Conservation (phyloP, 2,113 vertebrate species). For the Dunckerocampus dactyliophorus region DNA sequence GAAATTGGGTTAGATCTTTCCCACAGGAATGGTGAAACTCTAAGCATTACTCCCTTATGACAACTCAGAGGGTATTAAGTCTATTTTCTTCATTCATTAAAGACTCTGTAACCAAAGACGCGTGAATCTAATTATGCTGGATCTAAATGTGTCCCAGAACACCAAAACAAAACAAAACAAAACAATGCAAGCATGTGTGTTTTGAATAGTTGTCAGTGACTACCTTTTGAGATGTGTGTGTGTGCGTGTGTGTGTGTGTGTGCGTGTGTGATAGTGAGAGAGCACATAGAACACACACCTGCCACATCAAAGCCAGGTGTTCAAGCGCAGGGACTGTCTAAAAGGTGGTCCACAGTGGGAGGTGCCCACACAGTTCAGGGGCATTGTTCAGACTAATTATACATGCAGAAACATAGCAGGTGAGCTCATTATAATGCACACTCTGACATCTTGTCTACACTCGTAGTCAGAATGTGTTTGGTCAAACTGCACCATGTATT, state of each 20-base stretch:
- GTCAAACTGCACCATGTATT: neutral
- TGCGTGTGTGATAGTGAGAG: slow-evolving; percentile 8
- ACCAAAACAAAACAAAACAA: slow-evolving; percentile 44
- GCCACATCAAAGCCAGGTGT: slow-evolving; percentile 67
- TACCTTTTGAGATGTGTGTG: slow-evolving; percentile 4
- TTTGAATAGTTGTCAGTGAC: slow-evolving; percentile 1
- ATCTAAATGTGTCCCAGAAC: slow-evolving; percentile 48
- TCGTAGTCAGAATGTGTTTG: slow-evolving; percentile 29
- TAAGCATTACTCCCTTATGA: slow-evolving; percentile 27
- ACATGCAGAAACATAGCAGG: slow-evolving; percentile 40
- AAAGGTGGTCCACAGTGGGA: slow-evolving; percentile 46
- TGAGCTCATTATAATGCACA: slow-evolving; percentile 26
- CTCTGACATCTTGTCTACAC: slow-evolving; percentile 14
- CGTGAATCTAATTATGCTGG: slow-evolving; percentile 40
- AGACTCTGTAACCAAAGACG: slow-evolving; percentile 25
- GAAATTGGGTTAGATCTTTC: slow-evolving; percentile 26
- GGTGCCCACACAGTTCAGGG: slow-evolving; percentile 40
- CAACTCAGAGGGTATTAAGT: slow-evolving; percentile 21
- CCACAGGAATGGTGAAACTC: slow-evolving; percentile 17
- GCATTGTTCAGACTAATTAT: slow-evolving; percentile 50
- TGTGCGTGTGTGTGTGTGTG: slow-evolving; percentile 9
- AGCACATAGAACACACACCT: slow-evolving; percentile 52
- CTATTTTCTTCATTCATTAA: slow-evolving; percentile 37
- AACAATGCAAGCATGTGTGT: slow-evolving; percentile 11
- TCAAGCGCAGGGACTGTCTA: slow-evolving; percentile 36